Evolutionary conservation across 2,113 vertebrate species (phyloP), one percentile per base, ranked within the genome.

Genomic region (Microcebus lehilahytsara): DNA sequence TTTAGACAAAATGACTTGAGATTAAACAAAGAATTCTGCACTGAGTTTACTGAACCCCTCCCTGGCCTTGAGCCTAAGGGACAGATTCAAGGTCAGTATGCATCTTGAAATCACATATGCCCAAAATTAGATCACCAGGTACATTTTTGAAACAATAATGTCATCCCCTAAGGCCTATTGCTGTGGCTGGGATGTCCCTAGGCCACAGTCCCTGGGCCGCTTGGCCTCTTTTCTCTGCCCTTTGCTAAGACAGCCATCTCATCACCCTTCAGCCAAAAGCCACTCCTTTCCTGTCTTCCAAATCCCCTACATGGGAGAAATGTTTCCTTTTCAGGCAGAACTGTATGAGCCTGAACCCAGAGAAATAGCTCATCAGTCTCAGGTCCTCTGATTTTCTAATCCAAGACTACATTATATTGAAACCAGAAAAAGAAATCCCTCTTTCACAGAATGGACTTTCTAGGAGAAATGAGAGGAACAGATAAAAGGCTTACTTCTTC

Each of bases 371-470:
- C 53, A 49, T 67, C 8, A 19, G 12, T 14, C 49, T 92, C 69
- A 49, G 58, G 42, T 23, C 74, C 12, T 93, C 67, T 46, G 71
- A n/a, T 77, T 90, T 91, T 90, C 74, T 80, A 95, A 90, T 77
- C 2, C 42, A 72, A 23, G 42, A 64, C 17, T 46, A 37, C 14
- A 27, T 34, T 86, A 40, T 7, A 22, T 20, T 84, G 42, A 95
- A 96, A 79, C 12, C 37, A 89, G 40, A 27, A 74, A 66, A 69
- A 60, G 14, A n/a, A 64, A 20, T 49, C 5, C 11, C 9, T 95
- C 80, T 87, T 67, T 66, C 40, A 49, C 37, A 34, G 37, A 81
- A 49, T 40, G 5, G 40, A 67, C 58, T 85, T 94, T 80, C 56
- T 46, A 74, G 9, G 46, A 27, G 8, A 83, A 83, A 23, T n/a